Percentiles rank a stretch among this genome's conserved stretches.
Evolutionary conservation across 2,113 vertebrate genomes (phyloP).

Genomic region (Chionodraco myersi): DNA sequence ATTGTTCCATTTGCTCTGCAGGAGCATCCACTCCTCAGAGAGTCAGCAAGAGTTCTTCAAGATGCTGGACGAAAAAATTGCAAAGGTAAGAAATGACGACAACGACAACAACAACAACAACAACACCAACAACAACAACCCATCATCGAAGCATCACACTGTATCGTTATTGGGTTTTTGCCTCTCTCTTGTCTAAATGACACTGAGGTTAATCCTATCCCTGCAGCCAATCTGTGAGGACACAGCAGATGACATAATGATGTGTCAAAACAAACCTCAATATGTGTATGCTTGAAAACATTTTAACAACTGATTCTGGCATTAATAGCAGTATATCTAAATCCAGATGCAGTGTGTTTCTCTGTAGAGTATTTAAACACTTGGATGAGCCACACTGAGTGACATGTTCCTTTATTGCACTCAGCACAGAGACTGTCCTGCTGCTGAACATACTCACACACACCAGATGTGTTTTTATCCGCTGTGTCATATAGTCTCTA

Average conservation of each 20-base stretch:
- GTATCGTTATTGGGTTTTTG: conserved; percentile 1
- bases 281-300: conserved; percentile 1
- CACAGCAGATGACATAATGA: conserved; percentile 38
- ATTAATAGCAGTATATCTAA: no score
- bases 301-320: not conserved
- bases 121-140: no score
- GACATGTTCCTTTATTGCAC: not conserved
- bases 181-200: conserved; percentile 8
- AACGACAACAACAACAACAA: no score
- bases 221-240: conserved; percentile 52
- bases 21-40: conserved; percentile 98
- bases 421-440: not conserved
- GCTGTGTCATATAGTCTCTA: not conserved
- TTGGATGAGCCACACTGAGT: not conserved
- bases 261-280: conserved; percentile 35
- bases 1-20: conserved; percentile 54
- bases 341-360: not conserved
- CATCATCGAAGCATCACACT: not conserved
- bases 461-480: conserved; percentile 12
- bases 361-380: conserved; percentile 2
- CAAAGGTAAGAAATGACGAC: conserved; percentile 86
- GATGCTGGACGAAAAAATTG: conserved; percentile 99
- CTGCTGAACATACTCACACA: not conserved
- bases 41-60: conserved; percentile 99
- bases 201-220: conserved; percentile 49